Evolutionary conservation across 2,113 vertebrate species (phyloP).

Genomic region (Rhabdomys dilectus): DNA sequence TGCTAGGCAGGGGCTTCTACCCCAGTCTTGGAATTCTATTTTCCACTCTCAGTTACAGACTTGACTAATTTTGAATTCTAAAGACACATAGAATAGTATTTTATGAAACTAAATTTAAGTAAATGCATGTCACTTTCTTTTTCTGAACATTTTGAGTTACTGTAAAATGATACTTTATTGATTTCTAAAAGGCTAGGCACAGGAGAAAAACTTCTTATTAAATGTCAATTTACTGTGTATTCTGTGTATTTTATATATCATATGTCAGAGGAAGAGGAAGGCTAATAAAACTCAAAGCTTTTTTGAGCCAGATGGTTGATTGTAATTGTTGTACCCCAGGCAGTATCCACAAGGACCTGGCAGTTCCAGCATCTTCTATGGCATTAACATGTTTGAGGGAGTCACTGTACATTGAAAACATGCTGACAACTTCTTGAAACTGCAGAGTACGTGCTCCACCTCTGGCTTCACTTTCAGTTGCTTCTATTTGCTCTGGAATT

Average conservation of each 20-base stretch:
- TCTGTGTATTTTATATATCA: conserved; percentile 1
- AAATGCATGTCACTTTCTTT: conserved; percentile 65
- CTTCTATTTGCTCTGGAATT: neutral
- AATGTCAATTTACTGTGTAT: neutral
- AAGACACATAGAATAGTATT: conserved; percentile 52
- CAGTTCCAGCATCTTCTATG: neutral
- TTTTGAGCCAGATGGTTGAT: neutral
- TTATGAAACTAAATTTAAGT: conserved; percentile 60
- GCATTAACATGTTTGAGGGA: neutral
- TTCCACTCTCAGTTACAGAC: conserved; percentile 58
- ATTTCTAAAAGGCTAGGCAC: conserved; percentile 57
- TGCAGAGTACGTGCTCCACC: neutral
- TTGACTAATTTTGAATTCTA: conserved; percentile 54
- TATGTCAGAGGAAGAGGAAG: neutral
- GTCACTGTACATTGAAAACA: neutral
- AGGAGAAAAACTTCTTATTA: conserved; percentile 13
- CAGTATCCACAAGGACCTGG: neutral
- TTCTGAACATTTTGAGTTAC: conserved; percentile 55
- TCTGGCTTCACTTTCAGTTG: neutral
- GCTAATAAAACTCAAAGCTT: neutral
- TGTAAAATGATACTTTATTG: conserved; percentile 49
- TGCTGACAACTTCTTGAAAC: neutral
- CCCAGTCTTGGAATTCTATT: neutral
- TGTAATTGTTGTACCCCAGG: neutral
- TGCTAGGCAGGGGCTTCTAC: neutral